Base-by-base conservation (phyloP, 1,140 invertebrate genomes). In the Sweltsa coloradensis region DNA sequence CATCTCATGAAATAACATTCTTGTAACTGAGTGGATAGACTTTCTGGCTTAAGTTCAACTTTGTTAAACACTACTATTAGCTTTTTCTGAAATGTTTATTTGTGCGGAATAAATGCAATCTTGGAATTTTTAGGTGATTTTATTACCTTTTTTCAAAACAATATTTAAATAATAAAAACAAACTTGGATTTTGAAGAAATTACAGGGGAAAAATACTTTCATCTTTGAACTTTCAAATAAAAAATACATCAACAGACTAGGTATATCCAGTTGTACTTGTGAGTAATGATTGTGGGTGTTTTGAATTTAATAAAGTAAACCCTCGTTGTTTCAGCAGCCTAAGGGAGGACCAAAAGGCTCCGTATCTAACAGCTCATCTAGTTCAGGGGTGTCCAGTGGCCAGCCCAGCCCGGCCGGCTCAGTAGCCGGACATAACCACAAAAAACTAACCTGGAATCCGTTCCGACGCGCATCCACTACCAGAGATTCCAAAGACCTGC, bases 361-460 rank as follows among this genome's bases (percentile, higher is more conserved):
- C 29, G 66, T 75, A 24, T 75, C 73, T 14, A 61, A 62, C 41
- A 75, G 74, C 47, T 51, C 49, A 31, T 57, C 55, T 16, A 76
- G 73, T 53, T 74, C 73, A 16, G 74, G 75, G 26, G 67, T 76
- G 4, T 77, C 75, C 3, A 76, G 74, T 25, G 73, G 74, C 3
- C 72, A 76, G 54, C 74, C 74, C 9, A 78, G 74, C 61, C 75
- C 75, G 2, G 70, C 74, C 9, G 71, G 74, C 46, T 76, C 74
- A 4, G 66, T 75, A 26, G 70, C 74, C n/a, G 75, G 71, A 23
- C 70, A 70, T 34, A 70, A 71, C 13, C 63, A 67, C 3, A 73
- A 69, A 49, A 66, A 71, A 48, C 64, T 77, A 26, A 73, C 76
- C 2, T 81, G 78, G 78, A 81, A 79, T 60, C 76, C 74, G 0